Conservation (phyloP, 1,140 invertebrate species). For the Sitobion miscanthi region DNA sequence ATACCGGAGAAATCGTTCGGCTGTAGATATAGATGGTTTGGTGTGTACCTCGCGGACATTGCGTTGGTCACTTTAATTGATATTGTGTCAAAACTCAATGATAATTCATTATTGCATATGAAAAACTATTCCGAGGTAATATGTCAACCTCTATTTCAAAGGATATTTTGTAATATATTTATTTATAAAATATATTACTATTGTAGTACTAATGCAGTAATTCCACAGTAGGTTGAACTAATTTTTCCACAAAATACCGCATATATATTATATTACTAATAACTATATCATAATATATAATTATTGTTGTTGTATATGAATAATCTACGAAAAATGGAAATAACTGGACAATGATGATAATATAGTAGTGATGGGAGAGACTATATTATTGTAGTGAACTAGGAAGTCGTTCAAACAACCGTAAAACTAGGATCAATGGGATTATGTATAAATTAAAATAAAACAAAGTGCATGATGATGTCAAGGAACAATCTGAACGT, state of each 20-base stretch:
- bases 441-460: too few species aligned
- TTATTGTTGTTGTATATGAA: background rate
- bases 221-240: too few species aligned
- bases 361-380: too few species aligned
- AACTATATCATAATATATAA: background rate
- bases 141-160: background rate
- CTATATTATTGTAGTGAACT: too few species aligned
- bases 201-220: too few species aligned
- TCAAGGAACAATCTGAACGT: background rate
- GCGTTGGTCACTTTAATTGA: background rate
- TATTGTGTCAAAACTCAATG: background rate
- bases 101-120: background rate
- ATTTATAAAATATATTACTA: too few species aligned
- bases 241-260: too few species aligned
- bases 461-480: conserved; percentile 25
- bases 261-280: background rate
- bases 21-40: too few species aligned
- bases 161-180: background rate
- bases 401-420: too few species aligned
- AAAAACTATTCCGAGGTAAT: background rate
- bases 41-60: background rate
- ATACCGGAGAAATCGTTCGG: background rate
- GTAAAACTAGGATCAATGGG: too few species aligned
- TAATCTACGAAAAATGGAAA: too few species aligned
- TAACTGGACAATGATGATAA: too few species aligned